Base-by-base conservation (phyloP, 2,113 vertebrate genomes). In the Macquaria australasica region DNA sequence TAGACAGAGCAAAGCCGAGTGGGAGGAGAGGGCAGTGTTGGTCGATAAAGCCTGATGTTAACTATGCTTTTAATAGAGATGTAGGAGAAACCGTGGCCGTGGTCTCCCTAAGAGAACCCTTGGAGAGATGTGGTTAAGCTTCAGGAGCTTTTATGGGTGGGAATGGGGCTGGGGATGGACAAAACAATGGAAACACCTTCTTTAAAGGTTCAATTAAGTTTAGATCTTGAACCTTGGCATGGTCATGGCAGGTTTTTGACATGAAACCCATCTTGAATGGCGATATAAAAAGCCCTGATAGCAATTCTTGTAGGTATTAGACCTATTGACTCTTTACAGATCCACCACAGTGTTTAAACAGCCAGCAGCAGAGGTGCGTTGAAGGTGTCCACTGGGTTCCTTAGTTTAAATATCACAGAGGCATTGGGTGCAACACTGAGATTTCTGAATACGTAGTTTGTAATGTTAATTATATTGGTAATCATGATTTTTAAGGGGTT, bases 141-240 rank as follows among this genome's bases (percentile, higher is more conserved):
- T 39, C 21, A n/a, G 45, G 18, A 66, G 25, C 15, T 18, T 60
- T 41, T n/a, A 31, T 21, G 25, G 28, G 45, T 15, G 18, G 31
- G 18, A 43, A 2, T 62, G 31, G n/a, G 25, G 56, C n/a, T 41
- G 45, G 50, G 11, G 31, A 31, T 41, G 45, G 50, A 81, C 81
- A 91, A 91, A 89, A 81, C 58, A 80, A 91, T 89, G 89, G 87
- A 89, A 87, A 87, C 79, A 62, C 67, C 43, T 9, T 28, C 50
- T 73, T 25, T 23, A 51, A 75, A 75, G 63, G 41, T 82, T 48
- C 20, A 66, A 3, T 73, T 34, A 45, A 16, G 20, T 56, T 72
- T 67, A 60, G 51, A 60, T 31, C 39, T 62, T 83, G 56, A 31
- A 31, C 55, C 11, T 5, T 51, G 45, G 20, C 3, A 10, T 25